These are phyloP conservation scores for Muscicapa striata DNA, from an alignment of 2,797 vertebrate species.

Conservation along the genomic window DNA sequence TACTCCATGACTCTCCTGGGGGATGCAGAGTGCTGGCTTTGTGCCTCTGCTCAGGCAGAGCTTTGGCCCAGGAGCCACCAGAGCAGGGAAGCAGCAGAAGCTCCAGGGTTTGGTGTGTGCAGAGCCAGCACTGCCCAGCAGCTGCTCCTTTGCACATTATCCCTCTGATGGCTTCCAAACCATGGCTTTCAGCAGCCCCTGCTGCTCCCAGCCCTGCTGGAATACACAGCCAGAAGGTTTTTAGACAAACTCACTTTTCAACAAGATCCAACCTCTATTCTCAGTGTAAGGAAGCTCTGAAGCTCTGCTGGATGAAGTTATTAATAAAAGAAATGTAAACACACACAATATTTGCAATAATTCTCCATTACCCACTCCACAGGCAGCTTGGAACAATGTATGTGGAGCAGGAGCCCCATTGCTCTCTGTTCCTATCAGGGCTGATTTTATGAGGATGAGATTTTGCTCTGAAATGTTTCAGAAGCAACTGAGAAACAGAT, in stretches of 20 bases:
- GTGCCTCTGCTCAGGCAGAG: not conserved
- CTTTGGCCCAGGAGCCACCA: not conserved
- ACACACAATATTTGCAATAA: not conserved
- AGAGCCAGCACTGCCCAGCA: not conserved
- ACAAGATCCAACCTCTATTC: not conserved
- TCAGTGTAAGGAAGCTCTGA: not conserved
- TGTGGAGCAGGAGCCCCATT: not conserved
- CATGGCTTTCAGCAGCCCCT: not conserved
- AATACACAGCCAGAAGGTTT: not conserved
- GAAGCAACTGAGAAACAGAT: conserved; percentile 3
- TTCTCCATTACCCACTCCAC: not conserved
- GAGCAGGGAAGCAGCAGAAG: not conserved
- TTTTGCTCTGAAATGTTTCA: conserved; percentile 9
- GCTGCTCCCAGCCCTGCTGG: not conserved
- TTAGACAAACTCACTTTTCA: not conserved
- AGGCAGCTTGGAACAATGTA: not conserved
- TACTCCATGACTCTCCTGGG: not conserved
- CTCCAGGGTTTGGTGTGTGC: not conserved
- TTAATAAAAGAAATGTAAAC: not conserved
- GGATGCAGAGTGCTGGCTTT: not conserved
- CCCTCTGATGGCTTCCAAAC: not conserved
- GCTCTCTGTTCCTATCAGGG: not conserved
- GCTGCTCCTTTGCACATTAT: not conserved
- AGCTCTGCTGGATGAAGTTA: not conserved
- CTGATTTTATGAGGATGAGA: not conserved